Base-by-base conservation (phyloP, 2,888 invertebrate species). In the Cerastoderma edule region DNA sequence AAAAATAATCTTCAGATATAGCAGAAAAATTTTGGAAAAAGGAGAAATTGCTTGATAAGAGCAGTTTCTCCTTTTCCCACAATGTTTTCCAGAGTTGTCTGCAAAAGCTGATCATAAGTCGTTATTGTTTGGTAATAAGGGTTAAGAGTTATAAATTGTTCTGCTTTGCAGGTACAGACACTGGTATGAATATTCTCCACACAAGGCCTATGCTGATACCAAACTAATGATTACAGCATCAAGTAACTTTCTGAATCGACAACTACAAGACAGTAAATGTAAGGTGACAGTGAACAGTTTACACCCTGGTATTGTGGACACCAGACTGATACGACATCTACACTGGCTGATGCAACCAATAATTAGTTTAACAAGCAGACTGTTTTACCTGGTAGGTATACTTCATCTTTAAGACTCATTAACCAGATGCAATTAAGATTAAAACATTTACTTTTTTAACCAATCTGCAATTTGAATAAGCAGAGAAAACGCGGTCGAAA, bases 301-400 rank as follows among this genome's bases (percentile, higher is more conserved):
- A 10, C 88, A 89, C 57, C 89, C 89, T 13, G 89, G 89, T 0
- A 75, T 89, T 2, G 88, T 89, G 19, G 75, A 83, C 53, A 79
- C 88, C 0, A 66, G 63, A 2, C 75, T 89, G 27, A 87, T 64
- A 54, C 57, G 44, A 5, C 67, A 75, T 64, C 27, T 75, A 24
- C 64, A 63, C 30, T 54, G 67, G 44, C 22, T 35, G 2, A 22
- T 60, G 13, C 22, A n/a, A 60, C 60, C 60, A 2, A n/a, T 39
- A 13, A 60, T 39, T 60, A 19, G 39, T 27, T 35, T 60, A 3
- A 60, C 27, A 39, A 39, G 39, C 19, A 35, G 39, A 22, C 22
- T 60, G 10, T 56, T 67, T 0, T 67, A 67, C 56, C 54, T 67
- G 19, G 67, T 67, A 54, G 28, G 67, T 56, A 27, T n/a, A n/a